A percentile compares a stretch with the other conserved stretches of the same genome.
Conservation (phyloP, 2,888 invertebrate genomes). For the Danaus chrysippus region DNA sequence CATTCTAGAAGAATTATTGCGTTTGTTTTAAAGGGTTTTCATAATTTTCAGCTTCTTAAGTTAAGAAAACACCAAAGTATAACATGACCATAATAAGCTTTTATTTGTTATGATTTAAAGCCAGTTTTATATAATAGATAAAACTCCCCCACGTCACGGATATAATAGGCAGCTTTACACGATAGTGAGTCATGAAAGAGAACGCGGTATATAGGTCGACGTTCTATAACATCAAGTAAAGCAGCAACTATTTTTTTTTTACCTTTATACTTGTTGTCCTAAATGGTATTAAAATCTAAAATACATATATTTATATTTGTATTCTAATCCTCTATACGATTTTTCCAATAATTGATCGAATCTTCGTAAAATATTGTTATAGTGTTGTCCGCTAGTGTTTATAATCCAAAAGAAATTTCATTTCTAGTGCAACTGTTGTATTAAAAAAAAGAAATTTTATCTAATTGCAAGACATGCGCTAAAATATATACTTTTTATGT, state of each 20-base stretch:
- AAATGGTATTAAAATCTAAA: background rate
- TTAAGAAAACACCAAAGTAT: background rate
- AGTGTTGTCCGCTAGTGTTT: no score
- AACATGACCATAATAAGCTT: background rate
- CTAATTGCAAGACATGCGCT: no score
- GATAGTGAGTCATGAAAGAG: conserved; percentile 3
- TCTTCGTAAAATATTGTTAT: no score
- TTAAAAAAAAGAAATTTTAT: no score
- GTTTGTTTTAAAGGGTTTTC: no score
- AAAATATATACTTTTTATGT: no score
- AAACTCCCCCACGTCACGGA: background rate
- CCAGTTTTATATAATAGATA: background rate
- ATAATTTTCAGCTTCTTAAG: no score
- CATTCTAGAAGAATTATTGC: no score
- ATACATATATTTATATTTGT: background rate
- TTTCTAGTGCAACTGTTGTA: no score
- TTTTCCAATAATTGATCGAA: no score
- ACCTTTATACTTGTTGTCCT: background rate
- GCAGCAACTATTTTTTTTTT: background rate
- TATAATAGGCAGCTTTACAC: background rate
- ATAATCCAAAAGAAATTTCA: no score
- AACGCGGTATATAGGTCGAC: background rate
- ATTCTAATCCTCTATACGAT: background rate
- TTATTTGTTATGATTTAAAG: background rate
- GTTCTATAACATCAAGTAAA: background rate